Evolutionary conservation across 2,797 vertebrate species (phyloP).

Genomic region (Thalassophryne amazonica): DNA sequence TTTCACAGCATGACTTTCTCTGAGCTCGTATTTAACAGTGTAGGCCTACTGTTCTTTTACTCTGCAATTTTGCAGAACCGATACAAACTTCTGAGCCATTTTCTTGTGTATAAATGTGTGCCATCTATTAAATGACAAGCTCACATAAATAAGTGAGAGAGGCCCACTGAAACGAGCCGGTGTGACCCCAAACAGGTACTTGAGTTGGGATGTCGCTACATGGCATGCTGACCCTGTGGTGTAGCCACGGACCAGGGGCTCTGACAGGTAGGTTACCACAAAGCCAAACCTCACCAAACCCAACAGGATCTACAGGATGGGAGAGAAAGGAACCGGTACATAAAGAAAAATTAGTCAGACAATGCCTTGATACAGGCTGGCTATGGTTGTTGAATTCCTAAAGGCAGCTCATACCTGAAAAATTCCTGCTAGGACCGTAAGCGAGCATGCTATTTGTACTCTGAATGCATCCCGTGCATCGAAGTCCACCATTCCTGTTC

Average conservation of each 20-base stretch:
- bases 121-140: slow-evolving; percentile 20
- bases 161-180: slow-evolving; percentile 75
- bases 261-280: slow-evolving; percentile 91
- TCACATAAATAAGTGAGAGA: slow-evolving; percentile 72
- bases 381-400: not conserved
- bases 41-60: too few relatives aligned
- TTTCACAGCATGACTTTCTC: too few relatives aligned
- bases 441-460: slow-evolving; percentile 81
- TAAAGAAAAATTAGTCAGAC: not conserved
- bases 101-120: not conserved
- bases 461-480: slow-evolving; percentile 60
- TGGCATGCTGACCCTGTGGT: slow-evolving; percentile 88
- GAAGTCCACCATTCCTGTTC: slow-evolving; percentile 55
- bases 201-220: slow-evolving; percentile 89
- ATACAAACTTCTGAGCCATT: not conserved
- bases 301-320: slow-evolving; percentile 77
- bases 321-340: not conserved
- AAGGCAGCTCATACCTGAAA: slow-evolving; percentile 80
- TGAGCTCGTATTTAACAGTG: too few relatives aligned
- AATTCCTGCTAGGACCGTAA: slow-evolving; percentile 83
- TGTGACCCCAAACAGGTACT: slow-evolving; percentile 85
- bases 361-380: too few relatives aligned
- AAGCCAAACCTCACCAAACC: slow-evolving; percentile 90
- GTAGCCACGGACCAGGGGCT: slow-evolving; percentile 88
- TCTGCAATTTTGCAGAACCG: too few relatives aligned